phyloP scores from a whole-genome alignment of 2,888 invertebrate genomes.

The Calephelis perditalis region DNA sequence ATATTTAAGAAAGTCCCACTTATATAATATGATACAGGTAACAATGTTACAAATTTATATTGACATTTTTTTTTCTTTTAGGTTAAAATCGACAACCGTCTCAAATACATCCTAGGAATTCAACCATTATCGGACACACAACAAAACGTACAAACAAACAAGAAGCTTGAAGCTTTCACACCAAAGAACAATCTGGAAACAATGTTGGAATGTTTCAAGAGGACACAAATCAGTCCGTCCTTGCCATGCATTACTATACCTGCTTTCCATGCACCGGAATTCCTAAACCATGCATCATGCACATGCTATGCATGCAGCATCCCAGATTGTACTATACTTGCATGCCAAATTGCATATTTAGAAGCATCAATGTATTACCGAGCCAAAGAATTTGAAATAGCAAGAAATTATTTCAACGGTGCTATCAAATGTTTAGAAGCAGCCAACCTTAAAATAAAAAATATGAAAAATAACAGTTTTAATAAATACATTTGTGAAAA shows the following conservation, averaged over 20 bases:
- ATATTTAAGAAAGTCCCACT: too few relatives aligned
- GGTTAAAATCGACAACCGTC: conserved; percentile 53
- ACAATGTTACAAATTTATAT: too few relatives aligned
- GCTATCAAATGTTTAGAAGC: conserved; percentile 35
- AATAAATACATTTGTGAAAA: conserved; percentile 41
- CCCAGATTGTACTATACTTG: conserved; percentile 37
- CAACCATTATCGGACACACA: conserved; percentile 35
- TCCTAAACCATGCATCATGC: conserved; percentile 45
- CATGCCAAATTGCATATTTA: conserved; percentile 38
- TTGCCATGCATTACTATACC: conserved; percentile 37
- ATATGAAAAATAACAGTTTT: conserved; percentile 30
- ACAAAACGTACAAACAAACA: background rate
- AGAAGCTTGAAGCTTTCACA: conserved; percentile 29
- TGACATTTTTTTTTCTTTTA: conserved; percentile 29
- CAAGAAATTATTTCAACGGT: conserved; percentile 54
- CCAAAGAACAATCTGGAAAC: conserved; percentile 48
- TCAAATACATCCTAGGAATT: conserved; percentile 53
- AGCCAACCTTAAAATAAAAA: conserved; percentile 38
- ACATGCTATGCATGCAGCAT: conserved; percentile 46
- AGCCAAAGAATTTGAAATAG: conserved; percentile 47
- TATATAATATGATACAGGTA: too few relatives aligned
- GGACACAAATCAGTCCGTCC: conserved; percentile 42
- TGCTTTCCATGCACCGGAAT: conserved; percentile 42
- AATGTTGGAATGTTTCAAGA: conserved; percentile 49
- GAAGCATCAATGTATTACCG: conserved; percentile 54